Base-by-base conservation (phyloP, 2,797 vertebrate species). In the Rachycentron canadum region DNA sequence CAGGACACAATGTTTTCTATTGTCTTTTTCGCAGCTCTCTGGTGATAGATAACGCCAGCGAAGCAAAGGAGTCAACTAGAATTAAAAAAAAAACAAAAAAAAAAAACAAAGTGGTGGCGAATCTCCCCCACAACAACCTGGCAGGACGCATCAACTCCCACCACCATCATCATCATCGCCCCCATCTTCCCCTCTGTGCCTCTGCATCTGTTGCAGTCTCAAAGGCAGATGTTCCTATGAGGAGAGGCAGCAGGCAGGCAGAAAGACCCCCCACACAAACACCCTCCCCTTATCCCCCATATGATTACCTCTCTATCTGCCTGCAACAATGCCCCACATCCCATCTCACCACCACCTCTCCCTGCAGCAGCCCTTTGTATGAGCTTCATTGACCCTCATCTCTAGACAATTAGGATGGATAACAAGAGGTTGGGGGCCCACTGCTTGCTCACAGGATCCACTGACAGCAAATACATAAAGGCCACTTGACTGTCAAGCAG, bases 121-220 rank as follows among this genome's bases (percentile, higher is more conserved):
- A 78, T 86, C 78, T 77, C 28, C 21, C n/a, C 32, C 1, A 3
- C 52, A 81, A 69, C 78, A 73, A 69, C 47, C 73, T 84, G 86
- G 79, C 82, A 75, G 58, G n/a, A 73, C 10, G 19, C 78, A 66
- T 74, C 76, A 45, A 23, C 81, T 82, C 84, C 67, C 81, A 56
- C 43, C 65, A 19, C 40, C 77, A 41, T n/a, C n/a, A n/a, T n/a
- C n/a, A n/a, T 71, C 77, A n/a, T 3, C 50, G 10, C 49, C 64
- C 70, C 73, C 73, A 52, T 69, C 72, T 60, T 62, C 79, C 81
- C 79, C 81, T 78, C 85, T 73, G 84, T 76, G 90, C 79, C 65
- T 87, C 83, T 89, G 91, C 92, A 94, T 94, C 93, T 94, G 93
- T 89, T 91, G 84, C 80, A 58, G 85, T 73, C 89, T 90, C 86